A percentile compares a stretch with the other conserved stretches of the same genome.
Evolutionary conservation across 2,797 vertebrate genomes (phyloP).

Genomic region (Macropodus opercularis): DNA sequence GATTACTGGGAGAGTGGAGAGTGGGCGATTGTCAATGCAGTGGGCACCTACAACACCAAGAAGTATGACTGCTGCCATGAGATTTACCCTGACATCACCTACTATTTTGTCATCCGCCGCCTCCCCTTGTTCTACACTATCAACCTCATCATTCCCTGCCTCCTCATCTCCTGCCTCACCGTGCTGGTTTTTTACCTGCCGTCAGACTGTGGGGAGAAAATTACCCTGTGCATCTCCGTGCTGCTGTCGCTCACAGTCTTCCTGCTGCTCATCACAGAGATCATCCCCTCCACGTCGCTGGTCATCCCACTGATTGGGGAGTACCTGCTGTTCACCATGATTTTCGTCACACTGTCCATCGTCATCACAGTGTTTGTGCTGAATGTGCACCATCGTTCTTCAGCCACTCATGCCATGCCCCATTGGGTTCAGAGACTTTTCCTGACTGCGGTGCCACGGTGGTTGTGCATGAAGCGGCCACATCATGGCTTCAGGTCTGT

Average conservation of each 20-base stretch:
- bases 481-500: slow-evolving; percentile 24
- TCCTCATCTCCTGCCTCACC: slow-evolving; percentile 91
- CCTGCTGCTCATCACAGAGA: slow-evolving; percentile 92
- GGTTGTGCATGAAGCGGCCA: slow-evolving; percentile 87
- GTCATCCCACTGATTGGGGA: slow-evolving; percentile 94
- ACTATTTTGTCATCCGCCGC: slow-evolving; percentile 88
- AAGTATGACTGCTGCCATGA: slow-evolving; percentile 92
- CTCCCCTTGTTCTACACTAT: slow-evolving; percentile 93
- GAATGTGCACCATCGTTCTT: slow-evolving; percentile 91
- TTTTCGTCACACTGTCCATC: slow-evolving; percentile 93
- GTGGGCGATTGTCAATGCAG: slow-evolving; percentile 89
- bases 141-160: slow-evolving; percentile 92
- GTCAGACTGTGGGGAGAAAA: slow-evolving; percentile 91
- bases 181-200: slow-evolving; percentile 94
- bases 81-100: slow-evolving; percentile 93
- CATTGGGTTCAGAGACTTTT: slow-evolving; percentile 84
- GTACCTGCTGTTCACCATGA: slow-evolving; percentile 95
- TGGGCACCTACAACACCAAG: slow-evolving; percentile 89
- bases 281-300: slow-evolving; percentile 92
- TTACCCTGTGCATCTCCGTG: slow-evolving; percentile 93
- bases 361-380: slow-evolving; percentile 91
- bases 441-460: slow-evolving; percentile 80
- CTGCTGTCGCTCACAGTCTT: slow-evolving; percentile 92
- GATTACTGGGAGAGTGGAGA: slow-evolving; percentile 95
- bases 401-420: slow-evolving; percentile 88